phyloP scores from a whole-genome alignment of 2,888 invertebrate species.

The Drosophila kuntzei region DNA sequence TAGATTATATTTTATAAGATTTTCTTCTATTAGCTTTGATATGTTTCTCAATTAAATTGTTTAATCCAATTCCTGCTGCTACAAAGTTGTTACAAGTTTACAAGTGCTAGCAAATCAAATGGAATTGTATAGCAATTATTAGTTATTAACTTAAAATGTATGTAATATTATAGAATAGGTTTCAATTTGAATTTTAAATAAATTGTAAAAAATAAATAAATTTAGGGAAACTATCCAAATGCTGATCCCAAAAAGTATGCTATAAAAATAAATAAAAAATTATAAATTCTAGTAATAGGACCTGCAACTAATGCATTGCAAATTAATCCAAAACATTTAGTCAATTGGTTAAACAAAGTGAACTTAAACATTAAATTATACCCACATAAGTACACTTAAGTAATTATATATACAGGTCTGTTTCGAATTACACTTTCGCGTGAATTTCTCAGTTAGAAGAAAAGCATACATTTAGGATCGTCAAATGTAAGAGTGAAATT shows the following conservation, averaged over 20 bases:
- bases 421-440: background rate
- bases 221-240: background rate
- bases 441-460: background rate
- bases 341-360: too few species aligned
- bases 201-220: background rate
- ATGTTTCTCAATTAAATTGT: slow-evolving; percentile 72
- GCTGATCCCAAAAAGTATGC: background rate
- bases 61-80: slow-evolving; percentile 75
- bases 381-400: too few species aligned
- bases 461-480: background rate
- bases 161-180: background rate
- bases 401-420: too few species aligned
- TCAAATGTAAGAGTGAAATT: background rate
- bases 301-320: too few species aligned
- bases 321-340: too few species aligned
- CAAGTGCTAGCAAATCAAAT: slow-evolving; percentile 23
- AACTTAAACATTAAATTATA: too few species aligned
- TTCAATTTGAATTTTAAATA: background rate
- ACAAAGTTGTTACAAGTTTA: slow-evolving; percentile 35
- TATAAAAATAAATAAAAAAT: too few species aligned
- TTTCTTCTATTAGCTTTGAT: slow-evolving; percentile 63
- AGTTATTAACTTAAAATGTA: background rate
- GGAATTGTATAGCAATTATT: slow-evolving; percentile 3
- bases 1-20: slow-evolving; percentile 23
- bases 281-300: too few species aligned